Evolutionary conservation across 2,113 vertebrate genomes (phyloP).

Genomic region (Indicator indicator): DNA sequence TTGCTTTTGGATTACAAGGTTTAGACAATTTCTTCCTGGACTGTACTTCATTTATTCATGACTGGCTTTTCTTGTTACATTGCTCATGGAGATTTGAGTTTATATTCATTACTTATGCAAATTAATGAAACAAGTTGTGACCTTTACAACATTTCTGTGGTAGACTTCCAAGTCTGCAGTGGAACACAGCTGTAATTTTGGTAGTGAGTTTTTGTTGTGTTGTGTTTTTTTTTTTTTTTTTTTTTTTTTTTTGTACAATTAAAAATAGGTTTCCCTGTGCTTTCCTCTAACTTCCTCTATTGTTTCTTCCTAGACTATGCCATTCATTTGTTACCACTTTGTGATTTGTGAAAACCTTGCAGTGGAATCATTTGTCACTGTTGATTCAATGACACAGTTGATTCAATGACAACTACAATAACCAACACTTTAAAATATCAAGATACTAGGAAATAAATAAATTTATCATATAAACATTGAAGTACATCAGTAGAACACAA

Average conservation of each 20-base stretch:
- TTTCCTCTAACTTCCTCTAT: background rate
- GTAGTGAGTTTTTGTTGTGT: rapidly evolving
- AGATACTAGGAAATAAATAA: background rate
- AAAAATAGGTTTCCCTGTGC: background rate
- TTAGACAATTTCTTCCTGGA: background rate
- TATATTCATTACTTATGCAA: background rate
- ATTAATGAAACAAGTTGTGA: background rate
- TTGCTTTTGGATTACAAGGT: background rate
- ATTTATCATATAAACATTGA: background rate
- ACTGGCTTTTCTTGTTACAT: background rate
- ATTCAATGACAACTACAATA: background rate
- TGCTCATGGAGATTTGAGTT: background rate
- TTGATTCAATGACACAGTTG: background rate
- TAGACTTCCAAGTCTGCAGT: background rate
- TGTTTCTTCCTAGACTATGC: background rate
- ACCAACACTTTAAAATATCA: background rate
- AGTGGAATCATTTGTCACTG: background rate
- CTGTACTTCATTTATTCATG: background rate
- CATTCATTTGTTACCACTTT: background rate
- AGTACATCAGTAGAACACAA: background rate
- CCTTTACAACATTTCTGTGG: background rate
- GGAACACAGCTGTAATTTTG: background rate
- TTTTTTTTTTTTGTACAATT: rapidly evolving
- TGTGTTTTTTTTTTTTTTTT: too few species aligned
- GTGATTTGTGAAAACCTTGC: background rate